Percentiles rank a stretch among this genome's conserved stretches.
Evolutionary conservation across 2,797 vertebrate genomes (phyloP).

Genomic region (Borostomias antarcticus): DNA sequence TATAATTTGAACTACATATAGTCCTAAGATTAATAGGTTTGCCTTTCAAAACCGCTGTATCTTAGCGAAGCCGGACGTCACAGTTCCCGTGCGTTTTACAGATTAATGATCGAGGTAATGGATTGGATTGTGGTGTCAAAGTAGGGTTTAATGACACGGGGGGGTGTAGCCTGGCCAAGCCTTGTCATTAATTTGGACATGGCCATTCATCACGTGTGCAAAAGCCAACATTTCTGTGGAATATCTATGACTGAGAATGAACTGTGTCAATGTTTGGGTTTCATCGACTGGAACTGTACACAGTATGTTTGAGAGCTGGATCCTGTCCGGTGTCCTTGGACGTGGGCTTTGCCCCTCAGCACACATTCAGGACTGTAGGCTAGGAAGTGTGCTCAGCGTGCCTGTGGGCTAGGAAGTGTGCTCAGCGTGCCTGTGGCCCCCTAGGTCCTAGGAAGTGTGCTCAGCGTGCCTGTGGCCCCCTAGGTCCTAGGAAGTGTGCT

Average conservation of each 20-base stretch:
- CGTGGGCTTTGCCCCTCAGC: too few species aligned
- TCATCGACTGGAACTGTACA: background rate
- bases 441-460: too few species aligned
- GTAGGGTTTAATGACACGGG: background rate
- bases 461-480: too few species aligned
- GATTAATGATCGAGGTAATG: background rate
- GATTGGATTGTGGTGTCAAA: too few species aligned
- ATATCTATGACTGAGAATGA: background rate
- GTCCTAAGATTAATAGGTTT: constrained; percentile 24
- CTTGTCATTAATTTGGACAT: background rate
- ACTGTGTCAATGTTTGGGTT: background rate
- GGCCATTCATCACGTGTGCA: background rate
- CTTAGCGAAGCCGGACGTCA: constrained; percentile 17
- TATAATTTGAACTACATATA: constrained; percentile 42
- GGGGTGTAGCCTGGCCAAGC: background rate
- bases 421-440: too few species aligned
- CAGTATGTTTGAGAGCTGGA: too few species aligned
- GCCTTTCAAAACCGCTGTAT: constrained; percentile 39
- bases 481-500: too few species aligned
- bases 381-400: too few species aligned
- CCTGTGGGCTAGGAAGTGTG: too few species aligned
- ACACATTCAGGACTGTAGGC: too few species aligned
- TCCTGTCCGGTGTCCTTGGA: background rate
- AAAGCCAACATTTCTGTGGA: background rate
- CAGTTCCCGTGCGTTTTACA: background rate